Conservation (phyloP, 2,888 invertebrate genomes). For the Acanthosoma haemorrhoidale region DNA sequence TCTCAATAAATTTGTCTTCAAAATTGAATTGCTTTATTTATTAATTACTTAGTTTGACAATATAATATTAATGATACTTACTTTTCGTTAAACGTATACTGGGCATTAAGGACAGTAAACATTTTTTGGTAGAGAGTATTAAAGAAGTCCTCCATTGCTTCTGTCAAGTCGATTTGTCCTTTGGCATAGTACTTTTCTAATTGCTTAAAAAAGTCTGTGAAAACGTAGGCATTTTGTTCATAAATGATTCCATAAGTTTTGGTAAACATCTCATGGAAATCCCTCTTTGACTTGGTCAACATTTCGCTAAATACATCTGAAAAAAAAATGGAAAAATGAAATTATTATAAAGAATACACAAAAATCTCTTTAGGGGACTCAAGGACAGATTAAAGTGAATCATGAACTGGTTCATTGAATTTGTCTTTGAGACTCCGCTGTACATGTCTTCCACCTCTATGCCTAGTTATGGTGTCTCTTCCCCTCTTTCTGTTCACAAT, state of each 20-base stretch:
- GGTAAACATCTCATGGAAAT: slow-evolving; percentile 93
- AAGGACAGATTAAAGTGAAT: no score
- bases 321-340: slow-evolving; percentile 46
- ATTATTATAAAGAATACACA: not conserved
- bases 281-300: slow-evolving; percentile 72
- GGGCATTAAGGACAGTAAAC: slow-evolving; percentile 91
- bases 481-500: no score
- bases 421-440: no score
- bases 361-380: no score
- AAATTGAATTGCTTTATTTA: not conserved
- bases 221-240: slow-evolving; percentile 87
- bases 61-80: slow-evolving; percentile 54
- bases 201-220: slow-evolving; percentile 83
- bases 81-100: slow-evolving; percentile 82
- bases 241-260: slow-evolving; percentile 92
- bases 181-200: slow-evolving; percentile 82
- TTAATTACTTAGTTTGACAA: not conserved
- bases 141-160: slow-evolving; percentile 89
- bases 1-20: no score
- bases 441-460: no score
- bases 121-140: slow-evolving; percentile 88
- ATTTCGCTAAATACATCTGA: slow-evolving; percentile 86
- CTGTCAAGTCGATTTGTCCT: slow-evolving; percentile 77
- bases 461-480: no score
- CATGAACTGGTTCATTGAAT: no score